These are phyloP conservation scores for Vimba vimba DNA, from an alignment of 2,113 vertebrate genomes.

Conservation along the genomic window DNA sequence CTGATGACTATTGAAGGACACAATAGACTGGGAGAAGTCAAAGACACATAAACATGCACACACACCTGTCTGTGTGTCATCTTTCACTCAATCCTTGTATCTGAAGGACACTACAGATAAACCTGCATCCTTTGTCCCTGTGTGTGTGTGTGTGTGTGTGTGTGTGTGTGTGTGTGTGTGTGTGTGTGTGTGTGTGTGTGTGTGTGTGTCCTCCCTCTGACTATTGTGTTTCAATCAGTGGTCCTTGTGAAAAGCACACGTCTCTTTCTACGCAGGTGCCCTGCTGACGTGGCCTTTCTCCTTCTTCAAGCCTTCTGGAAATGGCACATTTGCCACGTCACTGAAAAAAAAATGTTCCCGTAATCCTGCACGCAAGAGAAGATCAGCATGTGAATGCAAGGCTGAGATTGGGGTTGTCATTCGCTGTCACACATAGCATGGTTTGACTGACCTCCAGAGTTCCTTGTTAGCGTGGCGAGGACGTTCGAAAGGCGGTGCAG, in stretches of 20 bases:
- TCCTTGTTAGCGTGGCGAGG: not conserved
- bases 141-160: not conserved
- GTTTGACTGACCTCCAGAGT: conserved; percentile 38
- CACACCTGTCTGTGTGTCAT: conserved; percentile 22
- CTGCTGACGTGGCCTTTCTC: conserved; percentile 15
- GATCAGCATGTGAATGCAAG: not conserved
- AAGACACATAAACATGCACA: not conserved
- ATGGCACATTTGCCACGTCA: conserved; percentile 21
- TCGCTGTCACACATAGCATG: not conserved
- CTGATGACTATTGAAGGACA: not conserved
- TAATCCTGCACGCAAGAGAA: not conserved
- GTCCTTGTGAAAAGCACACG: not conserved
- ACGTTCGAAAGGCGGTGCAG: not conserved
- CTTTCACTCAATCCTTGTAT: not conserved
- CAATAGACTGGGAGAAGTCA: conserved; percentile 18
- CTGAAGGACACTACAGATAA: conserved; percentile 39
- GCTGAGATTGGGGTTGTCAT: not conserved
- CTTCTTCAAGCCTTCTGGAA: conserved; percentile 34
- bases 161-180: not conserved
- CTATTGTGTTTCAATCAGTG: conserved; percentile 37
- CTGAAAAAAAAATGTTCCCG: not conserved
- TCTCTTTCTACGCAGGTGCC: not conserved
- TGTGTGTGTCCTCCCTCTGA: not conserved
- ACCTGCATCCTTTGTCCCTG: conserved; percentile 29
- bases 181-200: not conserved